These are phyloP conservation scores for Vultur gryphus DNA, from an alignment of 2,797 vertebrate genomes.

Conservation along the genomic window DNA sequence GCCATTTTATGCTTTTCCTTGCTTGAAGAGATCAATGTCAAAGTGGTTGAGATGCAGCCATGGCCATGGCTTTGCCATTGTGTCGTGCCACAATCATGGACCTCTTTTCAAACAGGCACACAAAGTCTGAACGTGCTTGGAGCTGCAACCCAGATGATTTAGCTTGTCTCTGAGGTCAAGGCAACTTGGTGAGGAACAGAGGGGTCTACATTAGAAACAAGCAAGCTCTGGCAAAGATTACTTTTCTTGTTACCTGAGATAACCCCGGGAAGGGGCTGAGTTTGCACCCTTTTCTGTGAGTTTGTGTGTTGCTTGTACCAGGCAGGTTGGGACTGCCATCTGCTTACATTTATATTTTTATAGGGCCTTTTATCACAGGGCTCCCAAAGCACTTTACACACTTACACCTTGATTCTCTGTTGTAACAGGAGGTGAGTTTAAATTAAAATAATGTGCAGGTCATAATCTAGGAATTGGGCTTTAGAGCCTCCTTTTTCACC, in stretches of 20 bases:
- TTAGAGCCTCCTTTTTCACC: slow-evolving; percentile 42
- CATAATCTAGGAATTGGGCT: slow-evolving; percentile 46
- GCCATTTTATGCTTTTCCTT: background rate
- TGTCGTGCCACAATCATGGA: background rate
- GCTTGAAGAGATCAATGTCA: background rate
- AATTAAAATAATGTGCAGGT: slow-evolving; percentile 53
- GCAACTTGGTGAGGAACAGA: background rate
- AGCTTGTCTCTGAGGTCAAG: background rate
- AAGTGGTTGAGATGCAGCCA: background rate
- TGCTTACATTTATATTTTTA: slow-evolving; percentile 62
- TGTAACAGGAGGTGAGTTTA: slow-evolving; percentile 51
- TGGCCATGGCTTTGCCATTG: background rate
- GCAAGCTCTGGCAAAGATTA: background rate
- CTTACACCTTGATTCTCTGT: slow-evolving; percentile 57
- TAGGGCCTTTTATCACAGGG: slow-evolving; percentile 44
- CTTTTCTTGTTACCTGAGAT: background rate
- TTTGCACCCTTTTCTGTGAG: background rate
- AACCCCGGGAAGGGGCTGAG: background rate
- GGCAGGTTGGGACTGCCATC: slow-evolving; percentile 26
- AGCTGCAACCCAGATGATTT: background rate
- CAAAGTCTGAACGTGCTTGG: background rate
- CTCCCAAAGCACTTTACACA: slow-evolving; percentile 61
- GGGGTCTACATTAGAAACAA: background rate
- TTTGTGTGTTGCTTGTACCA: background rate
- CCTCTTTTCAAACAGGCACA: background rate